These are phyloP conservation scores for Nipponia nippon DNA, from an alignment of 2,113 vertebrate genomes.

Conservation along the genomic window DNA sequence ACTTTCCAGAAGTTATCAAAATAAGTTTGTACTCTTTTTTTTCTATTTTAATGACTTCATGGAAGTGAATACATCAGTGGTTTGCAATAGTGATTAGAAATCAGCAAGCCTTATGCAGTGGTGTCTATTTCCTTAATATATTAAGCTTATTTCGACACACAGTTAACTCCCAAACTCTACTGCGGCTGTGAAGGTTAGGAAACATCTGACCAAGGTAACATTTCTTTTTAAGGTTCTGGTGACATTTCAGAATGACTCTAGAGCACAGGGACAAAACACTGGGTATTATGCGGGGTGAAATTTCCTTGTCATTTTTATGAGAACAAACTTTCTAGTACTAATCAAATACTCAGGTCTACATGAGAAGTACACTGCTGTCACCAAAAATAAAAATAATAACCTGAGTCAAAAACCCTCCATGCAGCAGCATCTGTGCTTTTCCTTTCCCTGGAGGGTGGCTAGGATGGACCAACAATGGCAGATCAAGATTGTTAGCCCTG, in stretches of 20 bases:
- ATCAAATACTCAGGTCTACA: neutral
- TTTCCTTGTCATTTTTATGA: neutral
- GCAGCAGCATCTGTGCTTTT: neutral
- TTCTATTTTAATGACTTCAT: neutral
- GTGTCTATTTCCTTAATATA: neutral
- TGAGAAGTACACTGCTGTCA: neutral
- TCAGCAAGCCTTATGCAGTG: neutral
- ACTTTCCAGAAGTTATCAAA: neutral
- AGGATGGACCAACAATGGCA: neutral
- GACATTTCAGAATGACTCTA: neutral
- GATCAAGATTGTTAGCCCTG: neutral
- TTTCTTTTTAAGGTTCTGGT: constrained; percentile 1
- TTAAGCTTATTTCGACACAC: neutral
- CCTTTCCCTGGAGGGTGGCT: neutral
- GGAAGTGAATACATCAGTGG: neutral
- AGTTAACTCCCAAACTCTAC: neutral
- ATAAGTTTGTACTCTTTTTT: neutral
- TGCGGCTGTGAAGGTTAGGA: neutral
- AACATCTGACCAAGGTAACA: constrained; percentile 12
- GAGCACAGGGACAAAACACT: neutral
- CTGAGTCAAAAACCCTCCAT: neutral
- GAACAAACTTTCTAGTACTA: neutral
- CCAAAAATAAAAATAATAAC: neutral
- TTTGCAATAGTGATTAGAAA: neutral
- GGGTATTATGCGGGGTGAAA: neutral